Base-by-base conservation (phyloP, 2,888 invertebrate species). In the Tachina grossa region DNA sequence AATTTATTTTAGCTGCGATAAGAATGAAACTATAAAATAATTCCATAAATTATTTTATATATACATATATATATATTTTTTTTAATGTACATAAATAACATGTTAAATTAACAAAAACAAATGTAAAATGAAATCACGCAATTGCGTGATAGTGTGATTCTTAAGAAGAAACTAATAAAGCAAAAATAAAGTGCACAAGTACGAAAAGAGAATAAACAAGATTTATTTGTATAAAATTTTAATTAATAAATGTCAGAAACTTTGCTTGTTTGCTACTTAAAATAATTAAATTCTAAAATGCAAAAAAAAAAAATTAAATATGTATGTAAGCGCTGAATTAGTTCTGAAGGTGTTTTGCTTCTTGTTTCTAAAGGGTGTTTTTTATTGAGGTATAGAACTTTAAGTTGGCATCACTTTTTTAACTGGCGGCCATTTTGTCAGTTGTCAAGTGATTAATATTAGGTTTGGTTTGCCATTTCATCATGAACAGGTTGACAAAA, bases 91-190 rank as follows among this genome's bases (percentile, higher is more conserved):
- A 22, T 22, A 4, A 61, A 75, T 59, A 53, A 19, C 16, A 68
- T 81, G 51, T 13, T 43, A 61, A 65, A 59, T 65, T 51, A 41
- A 22, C 68, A 69, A 51, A 59, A 57, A 8, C 55, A 63, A 31
- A 43, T 66, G 22, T n/a, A 57, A 76, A 71, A 65, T 71, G 11
- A 59, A 82, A 78, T 65, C 75, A 82, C 78, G 75, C 85, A 85
- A 82, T 71, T 82, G 85, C 85, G 82, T 85, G 81, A 78, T 85
- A 47, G 72, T 68, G 77, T 72, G 65, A 72, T 84, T 68, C 69
- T 43, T 53, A 22, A 63, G 6, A 31, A 57, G n/a, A 11, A 19
- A 22, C 22, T 63, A 11, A 55, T 11, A 49, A 49, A 49, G n/a
- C 49, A 49, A n/a, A 49, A 49, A 31, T 49, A 49, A 49, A 49